phyloP scores from a whole-genome alignment of 2,888 invertebrate species.

The Eledona agricola region DNA sequence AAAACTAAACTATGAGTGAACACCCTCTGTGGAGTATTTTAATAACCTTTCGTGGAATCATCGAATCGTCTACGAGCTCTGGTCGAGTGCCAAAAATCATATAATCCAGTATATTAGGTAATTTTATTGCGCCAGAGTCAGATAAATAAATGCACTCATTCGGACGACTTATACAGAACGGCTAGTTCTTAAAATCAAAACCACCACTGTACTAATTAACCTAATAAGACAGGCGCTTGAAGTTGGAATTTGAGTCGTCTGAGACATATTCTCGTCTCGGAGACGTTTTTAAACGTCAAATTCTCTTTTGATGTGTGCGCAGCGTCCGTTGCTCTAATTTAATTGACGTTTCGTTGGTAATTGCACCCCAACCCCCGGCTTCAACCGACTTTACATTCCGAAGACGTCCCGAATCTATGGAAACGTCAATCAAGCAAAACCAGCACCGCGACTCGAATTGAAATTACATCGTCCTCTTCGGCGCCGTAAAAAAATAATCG shows the following conservation, averaged over 20 bases:
- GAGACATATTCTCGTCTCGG: slow-evolving; percentile 16
- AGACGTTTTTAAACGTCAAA: slow-evolving; percentile 15
- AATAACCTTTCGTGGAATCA: slow-evolving; percentile 25
- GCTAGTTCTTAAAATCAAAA: too few relatives aligned
- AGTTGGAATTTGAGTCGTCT: slow-evolving; percentile 14
- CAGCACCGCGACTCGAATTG: background rate
- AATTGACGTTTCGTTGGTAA: slow-evolving; percentile 27
- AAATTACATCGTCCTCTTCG: slow-evolving; percentile 1
- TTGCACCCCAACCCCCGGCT: slow-evolving; percentile 10
- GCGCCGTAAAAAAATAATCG: background rate
- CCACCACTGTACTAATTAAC: too few relatives aligned
- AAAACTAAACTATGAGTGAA: too few relatives aligned
- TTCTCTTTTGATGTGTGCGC: slow-evolving; percentile 18
- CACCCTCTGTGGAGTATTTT: slow-evolving; percentile 18
- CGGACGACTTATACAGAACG: background rate
- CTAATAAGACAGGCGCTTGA: slow-evolving; percentile 12
- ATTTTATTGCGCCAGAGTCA: slow-evolving; percentile 22
- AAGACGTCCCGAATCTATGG: slow-evolving; percentile 21
- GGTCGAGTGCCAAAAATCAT: slow-evolving; percentile 25
- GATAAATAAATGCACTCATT: slow-evolving; percentile 14
- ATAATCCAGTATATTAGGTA: slow-evolving; percentile 26
- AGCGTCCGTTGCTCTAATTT: slow-evolving; percentile 24
- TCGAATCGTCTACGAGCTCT: slow-evolving; percentile 19
- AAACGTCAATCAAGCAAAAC: slow-evolving; percentile 23
- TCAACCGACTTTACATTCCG: slow-evolving; percentile 17